A percentile compares a stretch with the other conserved stretches of the same genome.
These are phyloP conservation scores for Antheraea mylitta DNA, from an alignment of 1,140 invertebrate species.

Conservation along the genomic window DNA sequence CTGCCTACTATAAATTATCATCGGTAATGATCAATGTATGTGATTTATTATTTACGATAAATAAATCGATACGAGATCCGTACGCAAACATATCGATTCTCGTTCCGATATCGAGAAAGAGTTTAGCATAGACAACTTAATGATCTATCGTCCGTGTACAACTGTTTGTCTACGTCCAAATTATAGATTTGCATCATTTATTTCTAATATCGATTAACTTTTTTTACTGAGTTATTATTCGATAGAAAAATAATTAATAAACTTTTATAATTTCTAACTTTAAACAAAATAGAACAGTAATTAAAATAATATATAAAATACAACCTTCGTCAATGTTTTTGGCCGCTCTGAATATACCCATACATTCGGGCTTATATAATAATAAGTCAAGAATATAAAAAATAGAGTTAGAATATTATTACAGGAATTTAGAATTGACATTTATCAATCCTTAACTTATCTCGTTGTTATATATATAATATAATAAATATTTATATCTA, in stretches of 20 bases:
- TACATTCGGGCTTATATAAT: no score
- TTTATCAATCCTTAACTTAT: no score
- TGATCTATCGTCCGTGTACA: conserved; percentile 5
- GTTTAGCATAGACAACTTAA: conserved; percentile 1
- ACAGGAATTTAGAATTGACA: no score
- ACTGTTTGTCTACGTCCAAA: conserved; percentile 7
- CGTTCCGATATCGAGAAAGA: not conserved
- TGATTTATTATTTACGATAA: conserved; percentile 68
- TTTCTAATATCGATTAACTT: conserved; percentile 12
- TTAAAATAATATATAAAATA: not conserved
- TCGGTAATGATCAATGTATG: conserved; percentile 59
- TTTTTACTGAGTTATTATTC: not conserved
- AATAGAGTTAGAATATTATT: no score
- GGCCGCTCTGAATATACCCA: no score
- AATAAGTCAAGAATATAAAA: no score
- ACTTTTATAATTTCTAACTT: not conserved
- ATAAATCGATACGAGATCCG: conserved; percentile 56
- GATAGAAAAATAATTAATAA: not conserved
- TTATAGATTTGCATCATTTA: conserved; percentile 8
- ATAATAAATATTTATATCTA: no score
- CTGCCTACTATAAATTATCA: conserved; percentile 66
- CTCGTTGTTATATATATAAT: no score
- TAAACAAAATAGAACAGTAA: not conserved
- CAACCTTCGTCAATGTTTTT: no score
- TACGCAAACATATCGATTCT: conserved; percentile 41